Base-by-base conservation (phyloP, 1,140 invertebrate species). In the Panulirus ornatus region DNA sequence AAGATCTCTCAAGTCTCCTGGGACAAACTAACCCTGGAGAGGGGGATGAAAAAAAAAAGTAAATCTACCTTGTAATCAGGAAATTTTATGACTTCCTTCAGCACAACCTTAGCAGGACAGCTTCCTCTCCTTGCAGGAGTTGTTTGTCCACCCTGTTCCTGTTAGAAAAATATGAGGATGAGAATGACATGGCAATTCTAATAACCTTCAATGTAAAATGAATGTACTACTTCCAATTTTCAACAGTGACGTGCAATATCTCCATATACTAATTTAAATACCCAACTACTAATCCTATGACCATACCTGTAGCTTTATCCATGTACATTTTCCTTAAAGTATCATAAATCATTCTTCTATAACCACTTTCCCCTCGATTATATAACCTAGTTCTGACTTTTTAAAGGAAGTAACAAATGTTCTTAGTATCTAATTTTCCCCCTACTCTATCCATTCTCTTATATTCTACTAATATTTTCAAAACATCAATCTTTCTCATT, bases 61-160 rank as follows among this genome's bases (percentile, higher is more conserved):
- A 58, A 0, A 22, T 42, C 19, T 88, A 88, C 86, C 51, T 63
- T 88, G 44, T 88, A 88, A 58, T 88, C 76, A 22, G 86, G 86
- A 47, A 88, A 82, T 47, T 88, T 88, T 14, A 88, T 88, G 19
- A 88, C 78, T 71, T 88, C 86, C 58, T 81, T 79, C n/a, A 88
- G 63, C 16, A 88, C 63, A 34, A 88, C 66, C 44, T 54, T 88
- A 38, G 86, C 86, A 36, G 86, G 86, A 30, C 86, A 88, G 40
- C 54, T 79, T 16, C 42, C 63, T n/a, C 70, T 84, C 81, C 40
- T 84, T 27, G 47, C 6, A 2, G 40, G 38, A 14, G 36, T 71
- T 9, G 3, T 11, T 40, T 51, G n/a, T 63, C 16, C 66, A 30
- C 9, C n/a, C 19, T 58, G 34, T 22, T 81, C 47, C 42, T 79